Conservation (phyloP, 2,888 invertebrate genomes). For the Idaea straminata region DNA sequence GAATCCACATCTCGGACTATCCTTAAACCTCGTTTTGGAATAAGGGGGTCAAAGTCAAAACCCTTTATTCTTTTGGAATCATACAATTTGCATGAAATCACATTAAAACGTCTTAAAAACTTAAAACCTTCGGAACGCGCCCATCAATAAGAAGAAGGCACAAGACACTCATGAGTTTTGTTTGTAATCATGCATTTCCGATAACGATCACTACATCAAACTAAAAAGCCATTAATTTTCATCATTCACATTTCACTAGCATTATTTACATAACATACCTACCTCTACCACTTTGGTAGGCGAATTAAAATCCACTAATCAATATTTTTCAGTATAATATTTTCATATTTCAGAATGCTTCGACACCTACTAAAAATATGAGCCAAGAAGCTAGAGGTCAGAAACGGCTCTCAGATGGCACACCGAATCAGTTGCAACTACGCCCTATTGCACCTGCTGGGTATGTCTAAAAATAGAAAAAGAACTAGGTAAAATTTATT, state of each 20-base stretch:
- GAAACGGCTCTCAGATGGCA: constrained; percentile 70
- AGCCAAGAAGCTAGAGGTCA: constrained; percentile 65
- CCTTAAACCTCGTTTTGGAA: too few species aligned
- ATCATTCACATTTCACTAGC: neutral
- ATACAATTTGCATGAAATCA: too few species aligned
- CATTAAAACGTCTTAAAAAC: too few species aligned
- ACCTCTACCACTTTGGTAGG: constrained; percentile 1
- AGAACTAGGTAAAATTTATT: neutral
- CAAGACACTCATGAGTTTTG: too few species aligned
- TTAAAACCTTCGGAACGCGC: too few species aligned
- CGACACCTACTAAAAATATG: constrained; percentile 58
- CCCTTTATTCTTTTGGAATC: too few species aligned
- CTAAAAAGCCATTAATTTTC: neutral
- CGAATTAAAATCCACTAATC: neutral
- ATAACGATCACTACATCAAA: neutral
- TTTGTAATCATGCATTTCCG: neutral
- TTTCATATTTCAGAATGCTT: constrained; percentile 50
- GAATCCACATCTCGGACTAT: too few species aligned
- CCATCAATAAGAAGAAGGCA: too few species aligned
- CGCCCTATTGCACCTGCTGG: constrained; percentile 73
- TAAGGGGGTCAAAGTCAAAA: too few species aligned
- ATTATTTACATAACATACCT: neutral
- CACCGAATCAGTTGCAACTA: constrained; percentile 68
- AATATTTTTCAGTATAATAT: neutral
- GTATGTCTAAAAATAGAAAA: constrained; percentile 42